These are phyloP conservation scores for Polypedilum vanderplanki DNA, from an alignment of 1,140 invertebrate genomes.

Conservation along the genomic window DNA sequence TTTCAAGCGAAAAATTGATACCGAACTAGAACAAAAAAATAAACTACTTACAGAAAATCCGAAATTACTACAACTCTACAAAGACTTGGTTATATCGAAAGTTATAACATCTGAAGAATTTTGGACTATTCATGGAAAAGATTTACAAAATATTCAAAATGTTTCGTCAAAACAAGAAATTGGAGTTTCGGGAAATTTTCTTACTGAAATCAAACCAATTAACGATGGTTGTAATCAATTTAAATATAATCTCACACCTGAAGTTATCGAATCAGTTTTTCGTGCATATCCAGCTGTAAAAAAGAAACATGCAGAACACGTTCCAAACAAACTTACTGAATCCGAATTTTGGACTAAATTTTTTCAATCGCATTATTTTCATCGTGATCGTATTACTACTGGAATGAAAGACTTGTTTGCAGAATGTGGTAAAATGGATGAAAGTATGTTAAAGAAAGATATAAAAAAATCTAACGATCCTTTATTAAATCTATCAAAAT, in stretches of 20 bases:
- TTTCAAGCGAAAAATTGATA: slow-evolving; percentile 89
- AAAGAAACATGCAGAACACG: slow-evolving; percentile 93
- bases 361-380: slow-evolving; percentile 99
- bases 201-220: slow-evolving; percentile 93
- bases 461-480: slow-evolving; percentile 70
- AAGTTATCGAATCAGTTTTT: slow-evolving; percentile 97
- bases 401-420: slow-evolving; percentile 90
- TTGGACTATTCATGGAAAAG: slow-evolving; percentile 81
- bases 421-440: slow-evolving; percentile 94
- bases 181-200: slow-evolving; percentile 81
- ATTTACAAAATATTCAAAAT: slow-evolving; percentile 67
- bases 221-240: slow-evolving; percentile 95
- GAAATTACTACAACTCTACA: slow-evolving; percentile 74
- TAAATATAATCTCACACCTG: slow-evolving; percentile 93
- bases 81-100: slow-evolving; percentile 89
- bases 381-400: slow-evolving; percentile 82
- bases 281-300: slow-evolving; percentile 98
- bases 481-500: slow-evolving; percentile 70
- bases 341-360: slow-evolving; percentile 99
- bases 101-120: slow-evolving; percentile 94
- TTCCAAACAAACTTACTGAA: slow-evolving; percentile 91
- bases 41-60: slow-evolving; percentile 77
- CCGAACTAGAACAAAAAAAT: slow-evolving; percentile 87
- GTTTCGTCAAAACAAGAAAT: slow-evolving; percentile 66
- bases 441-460: slow-evolving; percentile 75